Base-by-base conservation (phyloP, 2,113 vertebrate genomes). In the Mobula hypostoma region DNA sequence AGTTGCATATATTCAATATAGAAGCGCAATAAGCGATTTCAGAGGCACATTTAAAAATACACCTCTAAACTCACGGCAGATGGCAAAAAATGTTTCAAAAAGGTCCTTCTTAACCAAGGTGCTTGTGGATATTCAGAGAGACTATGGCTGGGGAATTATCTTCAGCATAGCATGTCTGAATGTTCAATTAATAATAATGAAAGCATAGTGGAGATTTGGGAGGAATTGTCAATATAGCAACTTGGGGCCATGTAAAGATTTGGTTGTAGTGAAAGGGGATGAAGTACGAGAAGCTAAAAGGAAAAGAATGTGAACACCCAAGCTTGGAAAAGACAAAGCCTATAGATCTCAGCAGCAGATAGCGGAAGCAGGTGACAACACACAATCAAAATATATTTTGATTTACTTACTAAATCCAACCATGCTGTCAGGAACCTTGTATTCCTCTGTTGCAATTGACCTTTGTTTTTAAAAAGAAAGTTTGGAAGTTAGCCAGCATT, bases 381-480 rank as follows among this genome's bases (percentile, higher is more conserved):
- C 11, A 63, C 36, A 58, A 9, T 29, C 82, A 29, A 88, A 63
- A 4, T 56, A 2, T 58, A n/a, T 48, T 48, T 93, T 12, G 21
- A 94, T 72, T 72, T 95, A 99, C 98, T 98, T 97, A 99, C 98
- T 99, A 96, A 99, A 99, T 96, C 99, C 99, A 96, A 99, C 99
- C 99, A 99, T 99, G 82, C 99, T 98, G 96, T 99, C 99, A 40
- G 99, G 99, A 96, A 99, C 99, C 96, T 99, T 99, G 96, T 98
- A 99, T 63, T 99, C 99, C 94, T 99, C 99, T 94, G 98, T 99
- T 95, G 97, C 95, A 94, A 98, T 97, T 95, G 99, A 98, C 95
- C 98, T 99, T 95, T 76, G 95, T 80, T 66, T 90, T 32, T 66
- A 66, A 48, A 68, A 94, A 94, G 12, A 91, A 74, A 29, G 5